Percentiles rank a stretch among this genome's conserved stretches.
phyloP scores from a whole-genome alignment of 1,140 invertebrate genomes.

The Epicauta chinensis region DNA sequence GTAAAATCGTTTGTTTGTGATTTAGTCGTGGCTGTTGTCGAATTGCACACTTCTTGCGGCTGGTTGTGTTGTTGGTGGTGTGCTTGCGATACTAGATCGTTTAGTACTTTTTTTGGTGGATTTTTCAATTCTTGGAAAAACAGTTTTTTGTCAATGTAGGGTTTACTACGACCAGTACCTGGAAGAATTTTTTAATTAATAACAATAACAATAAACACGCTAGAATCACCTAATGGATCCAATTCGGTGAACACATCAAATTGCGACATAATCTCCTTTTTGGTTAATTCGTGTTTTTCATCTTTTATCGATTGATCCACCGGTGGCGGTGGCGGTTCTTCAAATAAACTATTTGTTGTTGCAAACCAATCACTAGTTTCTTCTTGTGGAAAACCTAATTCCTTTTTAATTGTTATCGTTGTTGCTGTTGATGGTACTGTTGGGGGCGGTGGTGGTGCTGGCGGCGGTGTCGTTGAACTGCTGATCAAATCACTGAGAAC shows the following conservation, averaged over 20 bases:
- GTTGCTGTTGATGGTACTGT: slow-evolving; percentile 19
- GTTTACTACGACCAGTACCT: slow-evolving; percentile 80
- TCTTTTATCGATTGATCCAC: slow-evolving; percentile 29
- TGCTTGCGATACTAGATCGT: slow-evolving; percentile 60
- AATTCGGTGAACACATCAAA: slow-evolving; percentile 84
- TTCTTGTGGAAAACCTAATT: slow-evolving; percentile 27
- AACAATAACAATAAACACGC: slow-evolving; percentile 1
- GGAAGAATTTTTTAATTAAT: slow-evolving; percentile 34
- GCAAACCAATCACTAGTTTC: slow-evolving; percentile 39
- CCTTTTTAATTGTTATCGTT: slow-evolving; percentile 20
- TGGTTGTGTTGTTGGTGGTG: slow-evolving; percentile 17
- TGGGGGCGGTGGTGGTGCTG: slow-evolving; percentile 19
- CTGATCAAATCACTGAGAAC: slow-evolving; percentile 17
- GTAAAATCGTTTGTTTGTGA: slow-evolving; percentile 34
- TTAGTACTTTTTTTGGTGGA: slow-evolving; percentile 82
- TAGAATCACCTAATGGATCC: slow-evolving; percentile 68
- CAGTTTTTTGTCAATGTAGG: slow-evolving; percentile 90
- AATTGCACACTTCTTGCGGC: not conserved
- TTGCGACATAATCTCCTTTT: slow-evolving; percentile 41
- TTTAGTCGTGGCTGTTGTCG: slow-evolving; percentile 16
- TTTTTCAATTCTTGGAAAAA: slow-evolving; percentile 93
- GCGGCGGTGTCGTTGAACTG: slow-evolving; percentile 37
- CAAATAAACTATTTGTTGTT: slow-evolving; percentile 34
- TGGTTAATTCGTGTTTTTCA: slow-evolving; percentile 36
- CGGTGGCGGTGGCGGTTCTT: slow-evolving; percentile 25